These are phyloP conservation scores for Drosophila atroscutellata DNA, from an alignment of 2,888 invertebrate species.

Conservation along the genomic window DNA sequence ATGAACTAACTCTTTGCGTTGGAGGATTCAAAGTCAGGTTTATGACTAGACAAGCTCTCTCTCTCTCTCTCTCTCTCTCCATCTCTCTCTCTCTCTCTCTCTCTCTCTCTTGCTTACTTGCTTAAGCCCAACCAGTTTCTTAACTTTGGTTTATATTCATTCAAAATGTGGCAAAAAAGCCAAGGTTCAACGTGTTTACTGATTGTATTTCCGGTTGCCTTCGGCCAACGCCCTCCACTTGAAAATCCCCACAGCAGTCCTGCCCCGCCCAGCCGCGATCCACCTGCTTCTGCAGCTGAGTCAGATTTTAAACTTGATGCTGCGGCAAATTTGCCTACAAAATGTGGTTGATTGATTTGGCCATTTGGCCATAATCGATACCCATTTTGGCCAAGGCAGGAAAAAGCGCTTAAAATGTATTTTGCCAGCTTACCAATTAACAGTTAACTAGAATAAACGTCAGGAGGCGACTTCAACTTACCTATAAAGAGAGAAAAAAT, in stretches of 20 bases:
- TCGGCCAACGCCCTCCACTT: slow-evolving; percentile 3
- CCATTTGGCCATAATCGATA: slow-evolving; percentile 23
- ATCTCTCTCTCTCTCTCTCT: too few relatives aligned
- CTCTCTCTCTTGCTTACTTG: neutral
- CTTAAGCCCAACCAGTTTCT: too few relatives aligned
- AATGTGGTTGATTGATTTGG: slow-evolving; percentile 21
- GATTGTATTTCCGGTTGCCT: slow-evolving; percentile 33
- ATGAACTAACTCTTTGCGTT: neutral
- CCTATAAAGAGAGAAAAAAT: slow-evolving; percentile 35
- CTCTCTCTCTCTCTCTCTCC: neutral
- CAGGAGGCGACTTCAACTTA: slow-evolving; percentile 30
- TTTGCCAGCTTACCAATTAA: slow-evolving; percentile 37
- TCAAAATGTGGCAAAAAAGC: slow-evolving; percentile 21
- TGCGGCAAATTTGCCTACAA: neutral
- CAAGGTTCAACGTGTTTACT: slow-evolving; percentile 41
- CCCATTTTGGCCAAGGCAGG: slow-evolving; percentile 9
- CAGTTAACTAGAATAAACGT: neutral
- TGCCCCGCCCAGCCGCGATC: neutral
- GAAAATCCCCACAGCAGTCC: neutral
- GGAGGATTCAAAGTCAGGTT: too few relatives aligned
- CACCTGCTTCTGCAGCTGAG: neutral
- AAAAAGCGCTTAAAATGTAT: slow-evolving; percentile 3
- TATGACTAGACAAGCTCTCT: neutral
- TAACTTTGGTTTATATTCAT: neutral
- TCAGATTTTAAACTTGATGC: slow-evolving; percentile 14